These are phyloP conservation scores for Halcyon chelicuti DNA, from an alignment of 2,797 vertebrate genomes.

Conservation along the genomic window DNA sequence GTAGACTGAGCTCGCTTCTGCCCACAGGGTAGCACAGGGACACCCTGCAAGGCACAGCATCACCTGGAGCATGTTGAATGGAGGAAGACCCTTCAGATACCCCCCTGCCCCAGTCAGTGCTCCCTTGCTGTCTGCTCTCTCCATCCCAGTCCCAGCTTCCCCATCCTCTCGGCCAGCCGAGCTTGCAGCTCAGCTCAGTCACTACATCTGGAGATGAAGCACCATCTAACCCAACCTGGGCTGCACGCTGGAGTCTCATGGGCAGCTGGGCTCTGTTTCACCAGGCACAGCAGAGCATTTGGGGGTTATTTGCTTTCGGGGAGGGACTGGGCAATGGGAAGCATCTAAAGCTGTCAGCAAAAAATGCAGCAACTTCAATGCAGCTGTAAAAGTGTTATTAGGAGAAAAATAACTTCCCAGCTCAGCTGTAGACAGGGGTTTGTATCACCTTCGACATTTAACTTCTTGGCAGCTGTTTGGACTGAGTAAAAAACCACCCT, in stretches of 20 bases:
- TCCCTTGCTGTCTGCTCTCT: neutral
- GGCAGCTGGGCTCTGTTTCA: neutral
- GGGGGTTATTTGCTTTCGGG: neutral
- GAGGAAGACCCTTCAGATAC: neutral
- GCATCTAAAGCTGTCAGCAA: neutral
- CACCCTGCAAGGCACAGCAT: neutral
- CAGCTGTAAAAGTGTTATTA: neutral
- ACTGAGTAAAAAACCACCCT: neutral
- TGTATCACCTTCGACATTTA: neutral
- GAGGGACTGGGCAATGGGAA: neutral
- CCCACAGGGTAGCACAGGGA: neutral
- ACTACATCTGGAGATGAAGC: neutral
- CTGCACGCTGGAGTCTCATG: neutral
- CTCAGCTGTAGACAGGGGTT: neutral
- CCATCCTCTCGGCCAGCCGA: neutral
- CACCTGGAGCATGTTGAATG: neutral
- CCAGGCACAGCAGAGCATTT: neutral
- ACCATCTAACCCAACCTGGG: neutral
- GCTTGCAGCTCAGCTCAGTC: neutral
- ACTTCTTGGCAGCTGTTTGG: neutral
- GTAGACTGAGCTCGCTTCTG: neutral
- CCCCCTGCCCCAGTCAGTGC: neutral
- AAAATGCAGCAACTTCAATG: neutral
- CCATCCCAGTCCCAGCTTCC: neutral
- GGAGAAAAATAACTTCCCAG: neutral